A percentile compares a stretch with the other conserved stretches of the same genome.
Conservation (phyloP, 2,888 invertebrate species). For the Rhingia campestris region DNA sequence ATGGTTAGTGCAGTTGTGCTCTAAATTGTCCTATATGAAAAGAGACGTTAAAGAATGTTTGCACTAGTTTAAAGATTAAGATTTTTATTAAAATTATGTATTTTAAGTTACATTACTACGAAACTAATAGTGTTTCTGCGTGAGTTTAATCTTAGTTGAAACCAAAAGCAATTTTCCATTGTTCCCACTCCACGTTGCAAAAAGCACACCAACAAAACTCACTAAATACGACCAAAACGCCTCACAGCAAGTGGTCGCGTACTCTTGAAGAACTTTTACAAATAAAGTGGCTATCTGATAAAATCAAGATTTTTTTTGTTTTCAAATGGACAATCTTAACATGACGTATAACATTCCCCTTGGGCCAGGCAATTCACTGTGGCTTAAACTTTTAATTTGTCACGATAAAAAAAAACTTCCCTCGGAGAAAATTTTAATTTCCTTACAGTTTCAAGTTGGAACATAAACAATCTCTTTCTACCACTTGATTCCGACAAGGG, state of each 20-base stretch:
- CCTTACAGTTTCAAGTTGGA: constrained; percentile 63
- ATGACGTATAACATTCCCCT: constrained; percentile 45
- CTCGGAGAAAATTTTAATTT: constrained; percentile 66
- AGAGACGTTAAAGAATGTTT: too few relatives aligned
- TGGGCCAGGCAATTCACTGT: constrained; percentile 60
- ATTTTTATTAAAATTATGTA: too few relatives aligned
- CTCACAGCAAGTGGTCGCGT: constrained; percentile 42
- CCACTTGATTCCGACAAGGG: background rate
- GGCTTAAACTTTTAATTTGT: constrained; percentile 74
- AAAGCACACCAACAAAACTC: background rate
- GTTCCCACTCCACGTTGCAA: too few relatives aligned
- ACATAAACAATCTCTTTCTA: constrained; percentile 63
- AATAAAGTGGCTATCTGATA: constrained; percentile 58
- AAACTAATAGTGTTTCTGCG: too few relatives aligned
- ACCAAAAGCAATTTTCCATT: too few relatives aligned
- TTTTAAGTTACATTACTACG: too few relatives aligned
- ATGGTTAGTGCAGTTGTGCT: too few relatives aligned
- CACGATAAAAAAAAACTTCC: constrained; percentile 57
- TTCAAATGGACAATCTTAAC: constrained; percentile 31
- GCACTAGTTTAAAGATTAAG: too few relatives aligned
- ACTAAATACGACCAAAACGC: constrained; percentile 2
- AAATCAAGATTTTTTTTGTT: constrained; percentile 42
- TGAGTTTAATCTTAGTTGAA: too few relatives aligned
- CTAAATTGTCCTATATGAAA: too few relatives aligned
- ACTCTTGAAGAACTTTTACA: constrained; percentile 21